Evolutionary conservation across 2,113 vertebrate genomes (phyloP), one percentile per base, ranked within the genome.

Genomic region (Leptodactylus fuscus): DNA sequence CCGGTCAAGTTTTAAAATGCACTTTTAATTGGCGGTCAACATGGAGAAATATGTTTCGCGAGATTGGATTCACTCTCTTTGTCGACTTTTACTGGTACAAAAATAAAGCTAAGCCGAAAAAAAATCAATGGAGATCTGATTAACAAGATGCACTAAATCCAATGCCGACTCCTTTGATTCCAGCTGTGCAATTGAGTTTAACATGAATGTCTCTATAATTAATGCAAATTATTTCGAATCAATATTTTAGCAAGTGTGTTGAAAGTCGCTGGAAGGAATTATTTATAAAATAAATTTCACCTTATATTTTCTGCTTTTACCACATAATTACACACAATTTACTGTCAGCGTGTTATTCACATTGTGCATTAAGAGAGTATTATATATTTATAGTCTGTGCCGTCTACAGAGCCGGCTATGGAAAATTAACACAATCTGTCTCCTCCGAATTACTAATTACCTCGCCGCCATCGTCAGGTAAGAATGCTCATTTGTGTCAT

Each of bases 221-320:
- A 85, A 85, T 81, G 84, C 65, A 85, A 85, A 85, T 85, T 71
- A 85, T 81, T 81, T 81, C 51, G 51, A 85, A 85, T 85, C 76
- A 85, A 85, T 85, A 85, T 85, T 85, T 85, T 73, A 81, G 76
- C 84, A 71, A 85, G 62, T 41, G 48, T 58, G 75, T 58, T 81
- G 77, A 73, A 85, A 85, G 84, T 49, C 34, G 76, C 49, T n/a
- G 49, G 69, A 79, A 81, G 84, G 27, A 85, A 85, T 85, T 85
- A 85, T 85, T 85, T 85, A 81, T 81, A 85, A 85, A 81, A 85
- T 85, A 85, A 85, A 81, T 85, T 85, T 85, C 84, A 85, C 84
- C 84, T 85, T 81, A 29, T 81, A 85, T 85, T 85, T 85, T 73
- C 49, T 85, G 73, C 77, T 81, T 79, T 85, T 81, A 85, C 84